Conservation (phyloP, 2,113 vertebrate genomes). For the Colaptes auratus region DNA sequence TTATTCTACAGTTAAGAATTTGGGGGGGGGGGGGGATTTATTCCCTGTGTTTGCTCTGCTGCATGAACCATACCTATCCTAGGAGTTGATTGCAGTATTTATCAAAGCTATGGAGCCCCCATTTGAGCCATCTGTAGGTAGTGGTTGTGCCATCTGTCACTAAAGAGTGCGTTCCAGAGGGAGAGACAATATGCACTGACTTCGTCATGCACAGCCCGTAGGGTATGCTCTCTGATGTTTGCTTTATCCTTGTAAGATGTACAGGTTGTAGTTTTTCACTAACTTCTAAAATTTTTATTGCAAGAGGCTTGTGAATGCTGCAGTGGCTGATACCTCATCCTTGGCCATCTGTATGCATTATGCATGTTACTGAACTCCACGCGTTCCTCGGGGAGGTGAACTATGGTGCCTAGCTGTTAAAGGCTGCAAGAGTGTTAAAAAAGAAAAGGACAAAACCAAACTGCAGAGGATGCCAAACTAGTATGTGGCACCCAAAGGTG, state of each 20-base stretch:
- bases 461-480: neutral
- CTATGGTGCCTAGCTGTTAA: neutral
- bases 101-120: conserved; percentile 60
- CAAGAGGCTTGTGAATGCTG: neutral
- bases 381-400: neutral
- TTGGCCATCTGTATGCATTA: neutral
- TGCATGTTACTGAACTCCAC: neutral
- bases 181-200: conserved; percentile 38
- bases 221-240: conserved; percentile 31
- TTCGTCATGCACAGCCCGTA: conserved; percentile 3
- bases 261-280: neutral
- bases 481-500: neutral
- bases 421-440: neutral
- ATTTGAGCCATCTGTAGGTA: conserved; percentile 64
- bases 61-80: conserved; percentile 49
- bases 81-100: conserved; percentile 71
- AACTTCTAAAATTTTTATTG: neutral
- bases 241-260: neutral
- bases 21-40: conserved; percentile 41
- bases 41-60: conserved; percentile 24
- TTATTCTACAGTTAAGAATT: conserved; percentile 19
- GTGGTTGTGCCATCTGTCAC: conserved; percentile 61
- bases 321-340: neutral
- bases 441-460: conserved; percentile 3
- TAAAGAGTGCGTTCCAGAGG: conserved; percentile 46